A percentile compares a stretch with the other conserved stretches of the same genome.
phyloP scores from a whole-genome alignment of 1,140 invertebrate genomes.

The Coboldia fuscipes region DNA sequence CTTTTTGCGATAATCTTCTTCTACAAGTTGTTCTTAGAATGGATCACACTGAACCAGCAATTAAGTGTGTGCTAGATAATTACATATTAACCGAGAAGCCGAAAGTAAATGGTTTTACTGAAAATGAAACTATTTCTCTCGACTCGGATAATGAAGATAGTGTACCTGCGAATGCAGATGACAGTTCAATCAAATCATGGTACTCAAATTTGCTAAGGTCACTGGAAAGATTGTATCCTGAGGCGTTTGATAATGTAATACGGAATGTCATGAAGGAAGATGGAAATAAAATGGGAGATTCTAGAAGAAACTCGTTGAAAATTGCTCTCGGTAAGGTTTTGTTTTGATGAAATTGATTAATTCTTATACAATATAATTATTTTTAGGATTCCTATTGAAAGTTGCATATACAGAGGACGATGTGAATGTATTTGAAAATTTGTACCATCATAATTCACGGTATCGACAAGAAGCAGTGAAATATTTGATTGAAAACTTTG shows the following conservation, averaged over 20 bases:
- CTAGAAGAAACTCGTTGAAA: constrained; percentile 12
- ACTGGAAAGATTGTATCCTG: constrained; percentile 39
- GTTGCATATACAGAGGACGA: constrained; percentile 25
- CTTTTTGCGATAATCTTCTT: constrained; percentile 11
- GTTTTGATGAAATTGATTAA: neutral
- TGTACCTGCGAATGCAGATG: constrained; percentile 4
- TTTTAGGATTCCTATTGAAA: constrained; percentile 26
- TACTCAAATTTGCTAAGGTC: constrained; percentile 25
- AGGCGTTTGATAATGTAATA: constrained; percentile 36
- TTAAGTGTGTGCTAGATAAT: constrained; percentile 25
- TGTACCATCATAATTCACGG: constrained; percentile 37
- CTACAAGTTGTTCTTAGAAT: constrained; percentile 9
- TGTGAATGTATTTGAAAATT: constrained; percentile 35
- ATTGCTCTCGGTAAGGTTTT: constrained; percentile 13
- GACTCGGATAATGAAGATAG: constrained; percentile 16
- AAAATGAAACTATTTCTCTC: constrained; percentile 21
- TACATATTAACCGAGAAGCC: neutral
- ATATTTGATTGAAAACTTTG: constrained; percentile 25
- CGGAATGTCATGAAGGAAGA: constrained; percentile 21
- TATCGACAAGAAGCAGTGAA: constrained; percentile 36
- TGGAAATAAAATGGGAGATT: constrained; percentile 1
- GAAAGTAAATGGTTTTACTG: too few species aligned
- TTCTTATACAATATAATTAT: neutral
- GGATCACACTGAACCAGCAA: constrained; percentile 18
- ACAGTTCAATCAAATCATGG: constrained; percentile 15